Evolutionary conservation across 2,797 vertebrate species (phyloP).

Genomic region (Arctocebus calabarensis): DNA sequence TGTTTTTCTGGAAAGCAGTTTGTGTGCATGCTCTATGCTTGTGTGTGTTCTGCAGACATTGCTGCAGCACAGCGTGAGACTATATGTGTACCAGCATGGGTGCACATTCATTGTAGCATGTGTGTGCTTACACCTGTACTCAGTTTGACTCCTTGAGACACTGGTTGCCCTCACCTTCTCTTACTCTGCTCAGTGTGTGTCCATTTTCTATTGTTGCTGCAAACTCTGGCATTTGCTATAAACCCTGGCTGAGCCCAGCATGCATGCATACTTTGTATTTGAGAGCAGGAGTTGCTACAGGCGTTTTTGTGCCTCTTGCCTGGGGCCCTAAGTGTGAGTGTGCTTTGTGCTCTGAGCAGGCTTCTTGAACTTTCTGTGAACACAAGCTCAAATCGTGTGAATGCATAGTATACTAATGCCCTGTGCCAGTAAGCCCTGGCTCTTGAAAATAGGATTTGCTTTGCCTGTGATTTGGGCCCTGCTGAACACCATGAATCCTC

Average conservation of each 20-base stretch:
- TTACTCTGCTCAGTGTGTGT: constrained; percentile 41
- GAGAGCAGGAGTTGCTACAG: constrained; percentile 52
- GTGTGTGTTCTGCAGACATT: constrained; percentile 51
- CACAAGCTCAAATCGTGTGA: constrained; percentile 24
- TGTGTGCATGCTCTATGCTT: constrained; percentile 74
- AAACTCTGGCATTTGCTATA: constrained; percentile 61
- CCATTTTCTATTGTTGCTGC: constrained; percentile 52
- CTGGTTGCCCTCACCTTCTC: neutral
- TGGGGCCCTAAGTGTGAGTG: constrained; percentile 21
- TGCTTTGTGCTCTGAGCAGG: constrained; percentile 49
- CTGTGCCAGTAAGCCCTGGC: constrained; percentile 22
- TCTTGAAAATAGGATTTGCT: constrained; percentile 58
- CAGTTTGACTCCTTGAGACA: neutral
- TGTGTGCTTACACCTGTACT: constrained; percentile 64
- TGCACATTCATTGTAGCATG: constrained; percentile 65
- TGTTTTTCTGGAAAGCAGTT: constrained; percentile 64
- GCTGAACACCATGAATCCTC: constrained; percentile 29
- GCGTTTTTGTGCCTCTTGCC: constrained; percentile 54
- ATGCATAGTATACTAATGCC: neutral
- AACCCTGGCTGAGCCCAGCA: constrained; percentile 70
- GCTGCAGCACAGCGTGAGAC: constrained; percentile 46
- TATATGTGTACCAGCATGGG: constrained; percentile 51
- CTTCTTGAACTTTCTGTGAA: constrained; percentile 49
- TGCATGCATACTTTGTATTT: constrained; percentile 49
- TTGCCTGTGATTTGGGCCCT: constrained; percentile 33